A percentile compares a stretch with the other conserved stretches of the same genome.
phyloP scores from a whole-genome alignment of 2,113 vertebrate species.

The Polypterus senegalus region DNA sequence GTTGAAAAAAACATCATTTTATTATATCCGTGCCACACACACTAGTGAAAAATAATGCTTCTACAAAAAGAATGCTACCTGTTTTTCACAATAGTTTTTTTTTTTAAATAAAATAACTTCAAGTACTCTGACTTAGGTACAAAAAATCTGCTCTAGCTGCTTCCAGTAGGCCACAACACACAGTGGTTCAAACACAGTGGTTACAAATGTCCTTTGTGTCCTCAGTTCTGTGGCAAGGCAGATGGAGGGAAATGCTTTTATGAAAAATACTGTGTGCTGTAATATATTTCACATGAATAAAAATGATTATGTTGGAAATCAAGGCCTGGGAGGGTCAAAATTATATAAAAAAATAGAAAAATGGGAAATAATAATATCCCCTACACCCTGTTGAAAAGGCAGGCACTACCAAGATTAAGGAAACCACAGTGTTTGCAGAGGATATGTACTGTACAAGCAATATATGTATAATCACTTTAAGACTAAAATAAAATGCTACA shows the following conservation, averaged over 20 bases:
- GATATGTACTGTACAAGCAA: constrained; percentile 97
- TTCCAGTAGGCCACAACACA: constrained; percentile 91
- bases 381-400: constrained; percentile 98
- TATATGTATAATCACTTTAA: constrained; percentile 82
- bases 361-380: constrained; percentile 84
- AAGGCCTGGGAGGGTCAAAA: constrained; percentile 88
- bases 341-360: constrained; percentile 62
- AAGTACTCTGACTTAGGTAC: constrained; percentile 98
- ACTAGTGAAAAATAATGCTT: constrained; percentile 99
- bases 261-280: constrained; percentile 75
- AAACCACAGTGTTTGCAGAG: constrained; percentile 99
- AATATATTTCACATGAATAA: constrained; percentile 67
- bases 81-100: constrained; percentile 94
- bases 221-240: constrained; percentile 79
- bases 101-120: constrained; percentile 98
- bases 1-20: constrained; percentile 96
- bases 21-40: constrained; percentile 98
- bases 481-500: constrained; percentile 98
- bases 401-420: constrained; percentile 99
- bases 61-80: constrained; percentile 97
- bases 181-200: constrained; percentile 96
- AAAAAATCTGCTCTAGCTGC: constrained; percentile 89
- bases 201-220: constrained; percentile 78
- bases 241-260: constrained; percentile 77
- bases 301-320: constrained; percentile 75